Evolutionary conservation across 2,113 vertebrate genomes (phyloP), one percentile per base, ranked within the genome.

Genomic region (Bostrychus sinensis): DNA sequence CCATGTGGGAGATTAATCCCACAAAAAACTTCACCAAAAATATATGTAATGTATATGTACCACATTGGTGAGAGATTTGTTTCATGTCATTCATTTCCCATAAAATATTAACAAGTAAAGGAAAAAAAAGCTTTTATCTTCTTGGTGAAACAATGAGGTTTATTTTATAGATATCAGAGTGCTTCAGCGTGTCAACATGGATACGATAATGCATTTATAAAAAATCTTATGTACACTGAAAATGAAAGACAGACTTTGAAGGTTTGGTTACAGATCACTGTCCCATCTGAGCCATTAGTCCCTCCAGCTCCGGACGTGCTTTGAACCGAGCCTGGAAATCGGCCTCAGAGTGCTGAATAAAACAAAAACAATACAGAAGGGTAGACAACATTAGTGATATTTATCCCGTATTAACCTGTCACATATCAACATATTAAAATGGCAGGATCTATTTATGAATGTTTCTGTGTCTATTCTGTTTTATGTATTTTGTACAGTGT

Each of bases 261-360:
- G 9, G 23, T 28, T 5, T 20, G 9, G 23, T 28, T 5, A 19
- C 16, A 17, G 3, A 3, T 56, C 34, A 50, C 43, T 74, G 10
- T 0, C 17, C 57, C 0, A 96, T 77, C 80, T 93, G 91, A 7
- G 94, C 89, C 6, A 92, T 66, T n/a, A 98, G 89, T 60, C 92
- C 93, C 59, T 96, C 94, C n/a, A 98, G 88, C 60, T 96, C 94
- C 0, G 95, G 93, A n/a, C 95, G 93, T 0, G 83, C 26, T 88
- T 98, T 98, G 53, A 97, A 88, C 0, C 96, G 89, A 16, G 86
- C 83, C 9, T 91, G 92, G 91, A 89, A 95, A 43, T 97, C 94
- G 0, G 76, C 89, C 72, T 95, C 93, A 0, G 93, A 93, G 88
- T 97, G 94, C 96, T 98, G 61, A 10, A 55, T 8, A 48, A 3